Evolutionary conservation across 53 echinoderm and acorn worm species (phyloP), one percentile per base, ranked within the genome.

Genomic region (Zoroaster sp.): DNA sequence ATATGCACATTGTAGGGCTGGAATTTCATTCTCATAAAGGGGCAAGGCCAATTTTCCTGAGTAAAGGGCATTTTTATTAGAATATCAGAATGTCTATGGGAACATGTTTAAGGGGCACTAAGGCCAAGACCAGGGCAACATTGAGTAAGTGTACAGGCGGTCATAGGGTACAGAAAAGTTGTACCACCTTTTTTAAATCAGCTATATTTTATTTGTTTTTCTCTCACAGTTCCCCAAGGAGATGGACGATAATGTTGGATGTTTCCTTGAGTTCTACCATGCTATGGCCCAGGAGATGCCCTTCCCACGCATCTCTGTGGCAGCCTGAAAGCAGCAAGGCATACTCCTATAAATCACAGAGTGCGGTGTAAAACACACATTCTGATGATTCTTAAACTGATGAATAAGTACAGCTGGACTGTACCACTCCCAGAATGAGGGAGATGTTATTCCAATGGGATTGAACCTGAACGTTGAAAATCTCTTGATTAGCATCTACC

Each of bases 261-360:
- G 79, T 12, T 87, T 95, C 36, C 77, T 95, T 2, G 76, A 91
- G 33, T 90, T 83, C 78, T 93, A 95, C 54, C 87, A 89, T 1
- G 69, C 78, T 46, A 78, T 94, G 75, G 86, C 91, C 25, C 87
- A 92, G 49, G 86, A 67, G 32, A 89, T 72, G 78, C 86, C 89
- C 52, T 91, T 91, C 35, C 94, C 94, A 10, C 91, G 80, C 42
- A 87, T 89, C 81, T 83, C 91, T 31, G 73, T 94, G 72, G 91
- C 89, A 25, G 73, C 87, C 37, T 94, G 94, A 94, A 51, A 80
- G 36, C 2, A 36, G 14, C 83, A 18, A 18, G 18, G 23, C 39
- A 40, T 17, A 41, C 28, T 40, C 49, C 31, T 18, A 43, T 15
- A 67, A 69, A 33, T 21, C 13, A 8, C 70, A 71, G 85, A 85